These are phyloP conservation scores for Genyomyrus donnyi DNA, from an alignment of 2,113 vertebrate genomes.

Conservation along the genomic window DNA sequence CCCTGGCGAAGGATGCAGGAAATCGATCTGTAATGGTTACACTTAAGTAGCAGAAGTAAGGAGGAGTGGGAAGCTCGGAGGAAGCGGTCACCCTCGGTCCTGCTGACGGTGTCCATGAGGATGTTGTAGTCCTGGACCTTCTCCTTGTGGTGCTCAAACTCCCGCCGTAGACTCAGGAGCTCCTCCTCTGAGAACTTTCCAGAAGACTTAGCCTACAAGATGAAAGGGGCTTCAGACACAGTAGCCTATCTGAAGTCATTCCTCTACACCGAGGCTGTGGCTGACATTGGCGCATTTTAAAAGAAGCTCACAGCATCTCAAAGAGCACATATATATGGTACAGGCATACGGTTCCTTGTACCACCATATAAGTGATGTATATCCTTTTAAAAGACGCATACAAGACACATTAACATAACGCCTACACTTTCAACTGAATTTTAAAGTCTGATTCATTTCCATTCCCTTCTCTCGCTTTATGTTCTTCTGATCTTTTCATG, in stretches of 20 bases:
- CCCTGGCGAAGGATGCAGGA: neutral
- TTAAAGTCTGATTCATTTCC: neutral
- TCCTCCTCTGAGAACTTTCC: constrained; percentile 89
- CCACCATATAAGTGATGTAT: neutral
- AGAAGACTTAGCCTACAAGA: constrained; percentile 74
- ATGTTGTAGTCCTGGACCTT: constrained; percentile 83
- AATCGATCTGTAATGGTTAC: neutral
- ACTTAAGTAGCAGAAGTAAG: neutral
- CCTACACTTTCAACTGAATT: neutral
- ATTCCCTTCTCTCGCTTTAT: neutral
- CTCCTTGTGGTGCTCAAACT: constrained; percentile 87
- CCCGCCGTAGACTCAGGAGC: constrained; percentile 74
- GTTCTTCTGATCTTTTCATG: neutral
- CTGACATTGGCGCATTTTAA: neutral
- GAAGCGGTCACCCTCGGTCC: constrained; percentile 70
- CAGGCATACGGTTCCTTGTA: neutral
- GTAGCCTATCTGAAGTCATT: neutral
- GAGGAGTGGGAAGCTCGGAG: too few species aligned
- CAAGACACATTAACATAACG: neutral
- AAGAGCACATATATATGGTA: neutral
- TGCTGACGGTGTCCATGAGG: constrained; percentile 78
- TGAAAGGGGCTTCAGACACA: neutral
- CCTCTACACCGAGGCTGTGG: neutral
- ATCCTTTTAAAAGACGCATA: neutral
- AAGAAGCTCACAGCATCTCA: neutral